phyloP scores from a whole-genome alignment of 2,888 invertebrate genomes.

The Priocnemis perturbator region DNA sequence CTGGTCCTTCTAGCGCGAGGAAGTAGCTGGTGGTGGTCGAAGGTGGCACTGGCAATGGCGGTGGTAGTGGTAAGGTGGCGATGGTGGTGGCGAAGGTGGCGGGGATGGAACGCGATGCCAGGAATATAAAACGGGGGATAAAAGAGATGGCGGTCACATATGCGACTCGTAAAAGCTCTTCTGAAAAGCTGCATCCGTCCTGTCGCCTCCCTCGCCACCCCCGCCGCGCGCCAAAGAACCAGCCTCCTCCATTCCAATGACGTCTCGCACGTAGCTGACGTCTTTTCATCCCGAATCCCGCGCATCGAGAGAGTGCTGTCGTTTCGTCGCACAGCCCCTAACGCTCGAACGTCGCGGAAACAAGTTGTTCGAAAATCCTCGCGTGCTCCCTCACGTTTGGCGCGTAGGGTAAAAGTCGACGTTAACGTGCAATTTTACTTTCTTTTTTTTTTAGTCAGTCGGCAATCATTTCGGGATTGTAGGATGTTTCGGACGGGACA shows the following conservation, averaged over 20 bases:
- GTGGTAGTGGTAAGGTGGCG: slow-evolving; percentile 29
- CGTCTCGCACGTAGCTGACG: slow-evolving; percentile 3
- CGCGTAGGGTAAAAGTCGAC: too few relatives aligned
- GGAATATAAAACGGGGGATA: slow-evolving; percentile 69
- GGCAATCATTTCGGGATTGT: too few relatives aligned
- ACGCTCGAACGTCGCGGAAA: too few relatives aligned
- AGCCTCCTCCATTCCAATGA: slow-evolving; percentile 21
- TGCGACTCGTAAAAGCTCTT: slow-evolving; percentile 69
- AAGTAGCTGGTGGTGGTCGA: slow-evolving; percentile 20
- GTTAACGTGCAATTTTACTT: too few relatives aligned
- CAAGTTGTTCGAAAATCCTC: too few relatives aligned
- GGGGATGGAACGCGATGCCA: slow-evolving; percentile 59
- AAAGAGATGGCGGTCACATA: slow-evolving; percentile 66
- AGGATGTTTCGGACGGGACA: too few relatives aligned
- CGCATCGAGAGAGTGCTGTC: background rate
- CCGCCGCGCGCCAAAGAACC: slow-evolving; percentile 18
- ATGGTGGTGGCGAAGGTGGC: slow-evolving; percentile 13
- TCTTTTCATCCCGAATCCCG: slow-evolving; percentile 1
- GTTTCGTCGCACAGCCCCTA: background rate
- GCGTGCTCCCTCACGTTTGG: too few relatives aligned
- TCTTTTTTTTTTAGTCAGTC: too few relatives aligned
- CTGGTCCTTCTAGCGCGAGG: slow-evolving; percentile 11
- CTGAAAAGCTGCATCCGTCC: slow-evolving; percentile 60
- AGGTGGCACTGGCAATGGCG: slow-evolving; percentile 18
- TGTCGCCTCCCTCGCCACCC: slow-evolving; percentile 30